These are phyloP conservation scores for Pentamera pediparva DNA, from an alignment of 53 echinoderm and acorn worm species.

Conservation along the genomic window DNA sequence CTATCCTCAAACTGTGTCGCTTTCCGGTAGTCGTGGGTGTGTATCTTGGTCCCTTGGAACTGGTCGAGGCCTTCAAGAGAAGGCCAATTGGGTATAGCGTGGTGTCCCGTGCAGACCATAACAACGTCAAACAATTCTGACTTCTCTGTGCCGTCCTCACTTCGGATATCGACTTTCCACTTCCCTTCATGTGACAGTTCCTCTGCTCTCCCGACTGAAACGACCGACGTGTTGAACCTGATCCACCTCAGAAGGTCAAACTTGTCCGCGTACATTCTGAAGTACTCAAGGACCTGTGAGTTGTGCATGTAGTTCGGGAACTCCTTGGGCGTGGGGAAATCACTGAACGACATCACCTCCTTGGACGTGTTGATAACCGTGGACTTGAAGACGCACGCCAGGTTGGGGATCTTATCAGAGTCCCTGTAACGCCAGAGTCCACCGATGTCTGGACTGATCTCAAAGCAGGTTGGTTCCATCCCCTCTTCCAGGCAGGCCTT, in stretches of 20 bases:
- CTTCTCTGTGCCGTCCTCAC: conserved; percentile 12
- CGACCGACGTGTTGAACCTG: conserved; percentile 39
- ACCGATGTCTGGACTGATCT: conserved; percentile 63
- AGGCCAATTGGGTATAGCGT: conserved; percentile 44
- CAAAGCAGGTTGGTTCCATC: conserved; percentile 63
- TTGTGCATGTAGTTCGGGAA: conserved; percentile 95
- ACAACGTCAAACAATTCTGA: conserved; percentile 54
- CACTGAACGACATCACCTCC: conserved; percentile 66
- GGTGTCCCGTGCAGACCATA: conserved; percentile 63
- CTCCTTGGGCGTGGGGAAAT: conserved; percentile 73
- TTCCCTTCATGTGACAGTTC: conserved; percentile 41
- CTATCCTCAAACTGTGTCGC: conserved; percentile 57
- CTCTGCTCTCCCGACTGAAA: conserved; percentile 18
- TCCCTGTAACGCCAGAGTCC: conserved; percentile 73
- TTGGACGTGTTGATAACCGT: conserved; percentile 57
- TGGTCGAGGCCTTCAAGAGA: conserved; percentile 47
- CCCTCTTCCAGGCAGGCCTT: conserved; percentile 82
- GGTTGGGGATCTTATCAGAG: conserved; percentile 23
- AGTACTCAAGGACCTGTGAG: conserved; percentile 45
- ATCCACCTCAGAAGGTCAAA: conserved; percentile 45
- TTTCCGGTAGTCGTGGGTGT: conserved; percentile 75
- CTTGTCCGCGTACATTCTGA: conserved; percentile 37
- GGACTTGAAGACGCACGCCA: conserved; percentile 54
- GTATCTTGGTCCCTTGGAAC: conserved; percentile 64
- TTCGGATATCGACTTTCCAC: conserved; percentile 20